Conservation (phyloP, 2,113 vertebrate species). For the Mellivora capensis region DNA sequence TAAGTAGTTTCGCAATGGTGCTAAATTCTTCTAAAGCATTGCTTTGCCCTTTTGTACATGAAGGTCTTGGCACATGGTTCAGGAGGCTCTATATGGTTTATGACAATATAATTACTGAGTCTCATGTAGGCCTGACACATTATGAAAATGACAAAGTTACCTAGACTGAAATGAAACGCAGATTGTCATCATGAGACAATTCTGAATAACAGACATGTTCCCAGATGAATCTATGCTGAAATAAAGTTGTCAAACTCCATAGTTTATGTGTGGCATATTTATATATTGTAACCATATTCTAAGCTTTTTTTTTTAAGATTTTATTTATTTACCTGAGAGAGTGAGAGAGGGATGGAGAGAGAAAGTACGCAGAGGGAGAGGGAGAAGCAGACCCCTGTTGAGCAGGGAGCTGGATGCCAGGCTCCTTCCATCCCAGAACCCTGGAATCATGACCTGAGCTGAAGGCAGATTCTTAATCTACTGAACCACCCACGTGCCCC, state of each 20-base stretch:
- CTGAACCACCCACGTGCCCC: too few species aligned
- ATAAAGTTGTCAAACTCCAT: background rate
- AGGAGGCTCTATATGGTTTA: background rate
- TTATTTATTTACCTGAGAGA: too few species aligned
- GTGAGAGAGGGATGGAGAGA: too few species aligned
- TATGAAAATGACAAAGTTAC: conserved; percentile 54
- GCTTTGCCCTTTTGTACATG: conserved; percentile 23
- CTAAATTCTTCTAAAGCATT: conserved; percentile 53
- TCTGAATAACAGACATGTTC: background rate
- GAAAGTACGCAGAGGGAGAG: too few species aligned
- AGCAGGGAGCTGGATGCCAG: too few species aligned
- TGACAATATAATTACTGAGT: conserved; percentile 28
- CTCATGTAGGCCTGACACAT: background rate
- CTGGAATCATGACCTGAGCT: too few species aligned
- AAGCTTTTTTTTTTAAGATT: too few species aligned
- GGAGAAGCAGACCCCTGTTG: too few species aligned
- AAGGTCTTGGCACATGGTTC: conserved; percentile 46
- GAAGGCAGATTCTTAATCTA: too few species aligned
- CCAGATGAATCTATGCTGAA: background rate
- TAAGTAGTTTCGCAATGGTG: conserved; percentile 49
- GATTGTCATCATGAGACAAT: conserved; percentile 18
- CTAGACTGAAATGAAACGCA: background rate
- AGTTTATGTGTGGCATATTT: background rate
- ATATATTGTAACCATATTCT: background rate
- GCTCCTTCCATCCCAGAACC: too few species aligned